Conservation (phyloP, 2,888 invertebrate genomes). For the Serripes groenlandicus region DNA sequence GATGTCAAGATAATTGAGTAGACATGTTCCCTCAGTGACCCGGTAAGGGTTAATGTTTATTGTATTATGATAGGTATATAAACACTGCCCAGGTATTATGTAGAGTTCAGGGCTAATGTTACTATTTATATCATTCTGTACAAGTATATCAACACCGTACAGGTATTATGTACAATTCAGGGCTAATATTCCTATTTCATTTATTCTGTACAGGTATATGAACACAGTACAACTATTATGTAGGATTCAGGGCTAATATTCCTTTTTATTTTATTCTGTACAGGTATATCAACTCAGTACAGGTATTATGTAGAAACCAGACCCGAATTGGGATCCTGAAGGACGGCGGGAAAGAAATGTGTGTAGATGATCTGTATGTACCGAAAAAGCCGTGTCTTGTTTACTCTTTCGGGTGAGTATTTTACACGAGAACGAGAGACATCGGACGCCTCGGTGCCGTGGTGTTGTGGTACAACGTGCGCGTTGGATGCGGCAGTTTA, state of each 20-base stretch:
- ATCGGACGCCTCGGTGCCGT: neutral
- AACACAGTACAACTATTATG: slow-evolving; percentile 9
- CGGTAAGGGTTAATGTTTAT: too few relatives aligned
- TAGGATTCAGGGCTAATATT: neutral
- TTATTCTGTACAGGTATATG: slow-evolving; percentile 4
- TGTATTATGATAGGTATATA: too few relatives aligned
- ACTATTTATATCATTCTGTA: too few relatives aligned
- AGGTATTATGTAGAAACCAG: slow-evolving; percentile 17
- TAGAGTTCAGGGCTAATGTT: too few relatives aligned
- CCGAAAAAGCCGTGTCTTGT: slow-evolving; percentile 19
- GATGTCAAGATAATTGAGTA: too few relatives aligned
- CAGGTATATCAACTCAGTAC: slow-evolving; percentile 22
- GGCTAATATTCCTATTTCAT: neutral
- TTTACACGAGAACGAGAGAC: too few relatives aligned
- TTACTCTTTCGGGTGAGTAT: slow-evolving; percentile 23
- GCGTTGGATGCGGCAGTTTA: neutral
- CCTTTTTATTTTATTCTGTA: neutral
- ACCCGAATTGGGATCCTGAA: slow-evolving; percentile 5
- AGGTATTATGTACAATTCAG: too few relatives aligned
- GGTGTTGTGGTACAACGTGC: neutral
- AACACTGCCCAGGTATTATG: too few relatives aligned
- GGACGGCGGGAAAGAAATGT: slow-evolving; percentile 24
- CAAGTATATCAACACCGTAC: too few relatives aligned
- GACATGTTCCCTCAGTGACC: too few relatives aligned
- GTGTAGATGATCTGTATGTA: slow-evolving; percentile 3